Base-by-base conservation (phyloP, 2,797 vertebrate species). In the Mycteria americana region DNA sequence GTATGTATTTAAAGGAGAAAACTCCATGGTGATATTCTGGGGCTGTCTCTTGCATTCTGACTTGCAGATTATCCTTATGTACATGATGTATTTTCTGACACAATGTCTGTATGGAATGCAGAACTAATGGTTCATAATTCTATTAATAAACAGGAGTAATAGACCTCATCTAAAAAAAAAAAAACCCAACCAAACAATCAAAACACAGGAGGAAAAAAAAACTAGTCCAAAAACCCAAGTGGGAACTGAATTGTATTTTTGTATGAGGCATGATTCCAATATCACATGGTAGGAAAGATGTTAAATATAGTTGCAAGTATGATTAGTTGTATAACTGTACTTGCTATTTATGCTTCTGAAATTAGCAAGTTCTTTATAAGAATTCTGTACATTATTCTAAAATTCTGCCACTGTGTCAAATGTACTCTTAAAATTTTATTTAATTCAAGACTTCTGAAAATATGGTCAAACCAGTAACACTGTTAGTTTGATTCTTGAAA, bases 261-360 rank as follows among this genome's bases (percentile, higher is more conserved):
- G 24, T 80, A 24, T 89, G 89, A 95, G 69, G 93, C 57, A 30
- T 60, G 89, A 76, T 93, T 95, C 54, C 73, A 93, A 4, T 50
- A 76, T 94, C 92, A 85, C 81, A 25, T 63, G 60, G 45, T 77
- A 68, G 91, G 84, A 88, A 95, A 83, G 88, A 85, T 89, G 91
- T 80, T 96, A 95, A 97, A 93, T 95, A 74, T 87, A 92, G 89
- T 64, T 85, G 45, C 59, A 91, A 83, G 60, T 60, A 45, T 91
- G 91, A 82, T 89, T 89, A 91, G 81, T 92, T 96, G 92, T 94
- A 50, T 96, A 95, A 96, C 91, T 83, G 86, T 92, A 64, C 81
- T 94, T 93, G 81, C 78, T 94, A 19, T 84, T 69, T 93, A 31
- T 79, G 54, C 54, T 46, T 95, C 77, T 78, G 73, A 90, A 96